These are phyloP conservation scores for Agapornis roseicollis DNA, from an alignment of 2,113 vertebrate species.

Conservation along the genomic window DNA sequence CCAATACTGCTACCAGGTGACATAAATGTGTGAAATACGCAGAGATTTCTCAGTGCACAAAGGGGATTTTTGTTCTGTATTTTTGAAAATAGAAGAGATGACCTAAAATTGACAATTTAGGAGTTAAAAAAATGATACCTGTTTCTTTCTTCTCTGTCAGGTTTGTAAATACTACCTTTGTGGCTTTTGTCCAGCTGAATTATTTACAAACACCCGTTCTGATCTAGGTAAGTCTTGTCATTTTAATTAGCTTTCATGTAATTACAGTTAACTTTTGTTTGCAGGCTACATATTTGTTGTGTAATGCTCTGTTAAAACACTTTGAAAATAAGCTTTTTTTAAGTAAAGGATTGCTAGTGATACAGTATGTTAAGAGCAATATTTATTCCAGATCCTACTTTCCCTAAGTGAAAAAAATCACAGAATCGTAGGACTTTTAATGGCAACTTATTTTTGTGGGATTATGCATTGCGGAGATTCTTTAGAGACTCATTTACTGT, in stretches of 20 bases:
- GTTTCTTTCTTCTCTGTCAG: constrained; percentile 66
- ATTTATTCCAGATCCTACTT: background rate
- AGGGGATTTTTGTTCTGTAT: background rate
- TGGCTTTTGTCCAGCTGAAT: constrained; percentile 96
- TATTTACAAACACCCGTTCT: constrained; percentile 97
- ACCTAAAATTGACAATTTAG: background rate
- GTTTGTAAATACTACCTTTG: constrained; percentile 98
- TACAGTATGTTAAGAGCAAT: background rate
- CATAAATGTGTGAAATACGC: background rate
- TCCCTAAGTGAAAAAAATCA: background rate
- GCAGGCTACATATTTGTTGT: background rate
- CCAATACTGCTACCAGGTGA: background rate
- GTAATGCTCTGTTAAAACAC: background rate
- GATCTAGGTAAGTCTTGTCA: constrained; percentile 84
- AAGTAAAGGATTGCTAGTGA: background rate
- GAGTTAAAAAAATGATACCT: background rate
- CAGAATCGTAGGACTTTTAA: background rate
- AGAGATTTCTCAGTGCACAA: background rate
- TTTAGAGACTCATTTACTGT: background rate
- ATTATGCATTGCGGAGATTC: background rate
- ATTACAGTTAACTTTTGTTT: background rate
- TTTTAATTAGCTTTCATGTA: background rate
- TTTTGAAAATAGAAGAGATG: background rate
- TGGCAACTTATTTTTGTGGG: background rate
- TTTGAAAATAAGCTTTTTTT: background rate